Evolutionary conservation across 2,113 vertebrate species (phyloP).

Genomic region (Procavia capensis): DNA sequence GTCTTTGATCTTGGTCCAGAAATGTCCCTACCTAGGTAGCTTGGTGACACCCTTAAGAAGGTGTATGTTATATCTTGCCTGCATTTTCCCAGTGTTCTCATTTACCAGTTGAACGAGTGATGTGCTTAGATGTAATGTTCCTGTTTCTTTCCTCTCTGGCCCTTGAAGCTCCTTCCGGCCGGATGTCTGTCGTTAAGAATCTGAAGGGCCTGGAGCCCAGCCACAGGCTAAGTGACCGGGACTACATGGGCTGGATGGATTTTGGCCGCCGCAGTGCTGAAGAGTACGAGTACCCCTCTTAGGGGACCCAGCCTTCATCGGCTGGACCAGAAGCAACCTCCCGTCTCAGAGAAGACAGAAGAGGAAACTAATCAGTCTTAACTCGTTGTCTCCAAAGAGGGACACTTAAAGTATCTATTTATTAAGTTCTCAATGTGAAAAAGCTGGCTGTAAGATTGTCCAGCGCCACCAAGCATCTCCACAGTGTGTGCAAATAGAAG

Average conservation of each 20-base stretch:
- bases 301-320: constrained; percentile 69
- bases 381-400: constrained; percentile 82
- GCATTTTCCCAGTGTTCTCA: too few relatives aligned
- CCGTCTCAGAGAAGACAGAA: constrained; percentile 75
- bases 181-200: constrained; percentile 90
- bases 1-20: too few relatives aligned
- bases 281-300: constrained; percentile 96
- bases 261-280: constrained; percentile 97
- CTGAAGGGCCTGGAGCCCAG: constrained; percentile 87
- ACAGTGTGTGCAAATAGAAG: constrained; percentile 87
- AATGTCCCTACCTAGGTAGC: neutral
- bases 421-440: constrained; percentile 91
- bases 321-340: constrained; percentile 44
- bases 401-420: constrained; percentile 90
- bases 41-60: too few relatives aligned
- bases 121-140: neutral
- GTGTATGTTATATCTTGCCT: neutral
- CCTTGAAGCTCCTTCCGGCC: constrained; percentile 90
- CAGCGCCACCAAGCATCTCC: too few relatives aligned
- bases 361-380: constrained; percentile 66
- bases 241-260: constrained; percentile 99
- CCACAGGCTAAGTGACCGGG: constrained; percentile 96
- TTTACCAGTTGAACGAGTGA: neutral
- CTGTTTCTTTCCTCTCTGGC: constrained; percentile 18
- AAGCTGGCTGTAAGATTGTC: constrained; percentile 92